These are phyloP conservation scores for Apocheima hispidaria DNA, from an alignment of 2,888 invertebrate genomes.

Conservation along the genomic window DNA sequence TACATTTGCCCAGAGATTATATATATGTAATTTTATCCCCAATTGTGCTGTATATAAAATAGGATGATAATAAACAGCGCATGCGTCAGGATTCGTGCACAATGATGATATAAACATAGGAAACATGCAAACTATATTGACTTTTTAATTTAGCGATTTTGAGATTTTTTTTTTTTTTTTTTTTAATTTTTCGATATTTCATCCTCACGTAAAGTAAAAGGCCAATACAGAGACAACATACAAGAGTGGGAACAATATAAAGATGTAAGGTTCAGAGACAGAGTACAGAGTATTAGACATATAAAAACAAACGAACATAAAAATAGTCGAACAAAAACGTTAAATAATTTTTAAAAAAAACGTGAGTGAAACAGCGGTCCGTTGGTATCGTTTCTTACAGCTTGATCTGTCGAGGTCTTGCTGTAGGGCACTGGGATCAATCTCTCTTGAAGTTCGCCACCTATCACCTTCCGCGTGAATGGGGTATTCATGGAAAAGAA, in stretches of 20 bases:
- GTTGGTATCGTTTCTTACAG: constrained; percentile 92
- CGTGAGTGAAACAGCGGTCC: constrained; percentile 73
- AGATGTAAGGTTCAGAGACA: constrained; percentile 76
- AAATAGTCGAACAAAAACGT: constrained; percentile 61
- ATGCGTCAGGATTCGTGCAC: constrained; percentile 70
- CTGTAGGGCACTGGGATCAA: constrained; percentile 99
- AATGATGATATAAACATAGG: constrained; percentile 53
- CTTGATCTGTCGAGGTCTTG: constrained; percentile 99
- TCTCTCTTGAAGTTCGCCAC: constrained; percentile 99
- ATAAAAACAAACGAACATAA: constrained; percentile 59
- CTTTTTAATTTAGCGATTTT: constrained; percentile 56
- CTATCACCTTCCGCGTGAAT: constrained; percentile 99
- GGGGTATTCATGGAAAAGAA: constrained; percentile 92
- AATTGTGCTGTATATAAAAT: constrained; percentile 22
- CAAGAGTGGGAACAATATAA: constrained; percentile 63
- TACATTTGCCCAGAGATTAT: constrained; percentile 22
- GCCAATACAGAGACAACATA: constrained; percentile 68
- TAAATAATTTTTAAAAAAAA: constrained; percentile 63
- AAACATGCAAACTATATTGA: constrained; percentile 68
- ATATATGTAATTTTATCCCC: constrained; percentile 26
- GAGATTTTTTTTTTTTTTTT: no score
- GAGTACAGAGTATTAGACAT: constrained; percentile 77
- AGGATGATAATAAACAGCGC: constrained; percentile 58
- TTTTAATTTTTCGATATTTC: no score
- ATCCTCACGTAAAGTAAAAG: constrained; percentile 70